phyloP scores from a whole-genome alignment of 2,888 invertebrate genomes.

The Schrankia costaestrigalis region DNA sequence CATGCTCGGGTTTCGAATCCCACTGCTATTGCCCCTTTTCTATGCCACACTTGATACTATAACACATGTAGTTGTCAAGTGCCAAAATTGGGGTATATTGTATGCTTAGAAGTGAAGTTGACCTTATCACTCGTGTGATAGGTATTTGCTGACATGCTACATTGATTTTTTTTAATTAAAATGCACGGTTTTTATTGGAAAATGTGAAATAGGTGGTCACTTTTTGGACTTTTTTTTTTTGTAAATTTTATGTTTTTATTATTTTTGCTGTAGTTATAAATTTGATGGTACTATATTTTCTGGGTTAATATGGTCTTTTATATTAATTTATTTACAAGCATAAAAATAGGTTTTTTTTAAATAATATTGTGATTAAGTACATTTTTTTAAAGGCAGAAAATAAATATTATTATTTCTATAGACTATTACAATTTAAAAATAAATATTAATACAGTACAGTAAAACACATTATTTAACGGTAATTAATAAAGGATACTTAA shows the following conservation, averaged over 20 bases:
- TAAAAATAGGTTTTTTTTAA: too few species aligned
- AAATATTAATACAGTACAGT: too few species aligned
- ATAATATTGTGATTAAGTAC: neutral
- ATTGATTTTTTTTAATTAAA: constrained; percentile 27
- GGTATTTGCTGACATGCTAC: constrained; percentile 63
- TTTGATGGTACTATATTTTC: too few species aligned
- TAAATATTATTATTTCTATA: too few species aligned
- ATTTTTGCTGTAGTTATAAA: too few species aligned
- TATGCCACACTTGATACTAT: constrained; percentile 75
- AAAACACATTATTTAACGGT: too few species aligned
- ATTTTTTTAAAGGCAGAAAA: neutral
- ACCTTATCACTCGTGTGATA: constrained; percentile 37
- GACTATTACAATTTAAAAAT: too few species aligned
- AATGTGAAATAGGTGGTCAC: too few species aligned
- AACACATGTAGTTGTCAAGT: constrained; percentile 62
- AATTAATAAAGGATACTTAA: too few species aligned
- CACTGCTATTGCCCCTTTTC: constrained; percentile 55
- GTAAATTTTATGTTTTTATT: too few species aligned
- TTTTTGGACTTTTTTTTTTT: neutral
- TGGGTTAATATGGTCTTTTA: too few species aligned
- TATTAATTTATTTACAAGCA: too few species aligned
- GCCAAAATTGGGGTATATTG: constrained; percentile 66
- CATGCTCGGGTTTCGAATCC: constrained; percentile 53
- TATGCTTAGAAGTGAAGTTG: constrained; percentile 62
- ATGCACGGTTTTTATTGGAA: neutral